Conservation (phyloP, 2,113 vertebrate genomes). For the Melierax canorus region DNA sequence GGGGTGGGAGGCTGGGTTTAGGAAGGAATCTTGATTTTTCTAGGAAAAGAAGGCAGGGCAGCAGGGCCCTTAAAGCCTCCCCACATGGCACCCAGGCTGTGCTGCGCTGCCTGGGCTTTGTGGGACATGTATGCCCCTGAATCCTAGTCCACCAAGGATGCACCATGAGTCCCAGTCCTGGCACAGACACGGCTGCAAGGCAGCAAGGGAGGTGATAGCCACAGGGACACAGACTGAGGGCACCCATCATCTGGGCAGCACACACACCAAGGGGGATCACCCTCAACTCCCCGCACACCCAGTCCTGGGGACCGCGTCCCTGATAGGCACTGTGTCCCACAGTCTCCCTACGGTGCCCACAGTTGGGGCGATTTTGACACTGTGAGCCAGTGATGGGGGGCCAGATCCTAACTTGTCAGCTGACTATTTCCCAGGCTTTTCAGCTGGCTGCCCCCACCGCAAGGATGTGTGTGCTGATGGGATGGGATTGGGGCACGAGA, state of each 20-base stretch:
- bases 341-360: fast-evolving
- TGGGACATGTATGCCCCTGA: fast-evolving
- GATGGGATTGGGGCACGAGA: not conserved
- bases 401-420: not conserved
- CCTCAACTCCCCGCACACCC: fast-evolving
- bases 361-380: not conserved
- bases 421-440: not conserved
- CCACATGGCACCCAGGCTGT: fast-evolving
- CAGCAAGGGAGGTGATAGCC: not conserved
- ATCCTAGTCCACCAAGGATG: not conserved
- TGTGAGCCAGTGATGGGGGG: not conserved
- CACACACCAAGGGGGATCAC: not conserved
- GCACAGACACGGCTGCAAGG: not conserved
- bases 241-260: fast-evolving
- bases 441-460: fast-evolving
- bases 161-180: not conserved
- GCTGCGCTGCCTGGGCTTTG: not conserved
- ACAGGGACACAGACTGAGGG: fast-evolving
- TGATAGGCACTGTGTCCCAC: not conserved
- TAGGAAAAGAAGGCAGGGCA: not conserved
- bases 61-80: not conserved
- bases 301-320: fast-evolving
- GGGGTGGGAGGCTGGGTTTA: not conserved
- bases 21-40: not conserved
- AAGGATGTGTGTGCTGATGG: not conserved